Evolutionary conservation across 2,113 vertebrate genomes (phyloP).

Genomic region (Hippocampus barbouri): DNA sequence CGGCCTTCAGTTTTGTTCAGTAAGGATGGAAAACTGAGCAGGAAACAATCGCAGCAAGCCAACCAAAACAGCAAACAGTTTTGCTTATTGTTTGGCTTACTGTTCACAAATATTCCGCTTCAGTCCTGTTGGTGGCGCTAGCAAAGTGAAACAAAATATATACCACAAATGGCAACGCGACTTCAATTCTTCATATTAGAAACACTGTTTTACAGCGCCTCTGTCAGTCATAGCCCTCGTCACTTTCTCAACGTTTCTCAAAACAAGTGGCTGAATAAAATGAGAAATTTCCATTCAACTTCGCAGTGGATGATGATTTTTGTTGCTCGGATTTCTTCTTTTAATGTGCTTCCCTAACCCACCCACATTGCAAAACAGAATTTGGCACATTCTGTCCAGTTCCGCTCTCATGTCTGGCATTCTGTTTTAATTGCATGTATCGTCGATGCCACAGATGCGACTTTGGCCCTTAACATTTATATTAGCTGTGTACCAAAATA

Average conservation of each 20-base stretch:
- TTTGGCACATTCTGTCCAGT: slow-evolving; percentile 12
- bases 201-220: too few relatives aligned
- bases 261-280: background rate
- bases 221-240: too few relatives aligned
- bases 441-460: slow-evolving; percentile 37
- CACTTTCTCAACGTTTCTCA: too few relatives aligned
- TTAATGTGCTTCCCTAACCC: slow-evolving; percentile 28
- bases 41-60: background rate
- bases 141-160: too few relatives aligned
- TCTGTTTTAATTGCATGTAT: slow-evolving; percentile 45
- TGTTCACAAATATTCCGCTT: too few relatives aligned
- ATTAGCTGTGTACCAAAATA: slow-evolving; percentile 51
- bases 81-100: too few relatives aligned
- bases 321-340: background rate
- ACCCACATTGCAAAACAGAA: slow-evolving; percentile 29
- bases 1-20: background rate
- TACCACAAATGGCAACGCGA: too few relatives aligned
- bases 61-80: too few relatives aligned
- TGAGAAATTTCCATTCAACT: background rate
- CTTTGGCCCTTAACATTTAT: slow-evolving; percentile 52
- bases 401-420: slow-evolving; percentile 21
- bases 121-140: too few relatives aligned
- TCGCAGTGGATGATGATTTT: background rate
- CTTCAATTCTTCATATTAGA: too few relatives aligned
- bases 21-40: background rate